phyloP scores from a whole-genome alignment of 2,797 vertebrate species.

The Lates japonicus region DNA sequence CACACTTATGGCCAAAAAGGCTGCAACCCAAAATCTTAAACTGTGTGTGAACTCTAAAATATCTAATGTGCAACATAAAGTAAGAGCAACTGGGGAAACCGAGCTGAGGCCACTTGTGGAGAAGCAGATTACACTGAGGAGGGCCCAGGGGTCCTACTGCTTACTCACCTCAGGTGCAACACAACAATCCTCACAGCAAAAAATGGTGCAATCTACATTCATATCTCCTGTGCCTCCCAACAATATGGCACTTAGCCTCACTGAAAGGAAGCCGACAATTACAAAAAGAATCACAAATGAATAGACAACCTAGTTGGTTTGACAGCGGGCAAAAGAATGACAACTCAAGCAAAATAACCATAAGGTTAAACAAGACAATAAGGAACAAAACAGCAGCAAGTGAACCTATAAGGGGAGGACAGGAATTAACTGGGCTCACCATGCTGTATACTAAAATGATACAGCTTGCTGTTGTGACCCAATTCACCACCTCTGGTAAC shows the following conservation, averaged over 20 bases:
- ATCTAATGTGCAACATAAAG: background rate
- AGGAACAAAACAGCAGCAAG: background rate
- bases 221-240: background rate
- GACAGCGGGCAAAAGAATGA: background rate
- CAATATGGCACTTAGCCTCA: background rate
- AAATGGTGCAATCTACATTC: background rate
- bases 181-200: background rate
- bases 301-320: background rate
- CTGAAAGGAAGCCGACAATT: background rate
- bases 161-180: background rate
- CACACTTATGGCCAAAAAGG: background rate
- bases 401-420: background rate
- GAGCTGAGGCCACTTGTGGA: background rate
- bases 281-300: background rate
- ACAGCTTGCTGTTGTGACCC: background rate
- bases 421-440: background rate
- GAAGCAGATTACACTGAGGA: background rate
- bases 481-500: background rate
- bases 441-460: background rate
- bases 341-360: background rate
- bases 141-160: too few species aligned
- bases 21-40: background rate
- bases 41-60: background rate
- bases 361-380: background rate
- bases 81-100: background rate